phyloP scores from a whole-genome alignment of 64 coral and sea anemone species.

The Orbicella faveolata region DNA sequence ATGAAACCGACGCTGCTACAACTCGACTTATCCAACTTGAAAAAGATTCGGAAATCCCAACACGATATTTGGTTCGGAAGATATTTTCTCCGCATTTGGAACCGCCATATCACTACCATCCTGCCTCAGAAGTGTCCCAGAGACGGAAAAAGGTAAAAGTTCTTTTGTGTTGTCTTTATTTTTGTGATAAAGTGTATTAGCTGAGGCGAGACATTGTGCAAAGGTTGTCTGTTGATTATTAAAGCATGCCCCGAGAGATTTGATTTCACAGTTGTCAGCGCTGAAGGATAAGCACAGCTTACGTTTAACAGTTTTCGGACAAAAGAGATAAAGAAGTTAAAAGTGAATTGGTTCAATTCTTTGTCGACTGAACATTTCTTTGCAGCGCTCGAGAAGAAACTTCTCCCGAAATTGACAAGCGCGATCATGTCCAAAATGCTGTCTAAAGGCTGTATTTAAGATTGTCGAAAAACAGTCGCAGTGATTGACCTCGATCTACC shows the following conservation, averaged over 20 bases:
- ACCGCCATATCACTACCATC: constrained; percentile 71
- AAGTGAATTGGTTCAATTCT: neutral
- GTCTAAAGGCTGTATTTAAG: neutral
- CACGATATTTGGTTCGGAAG: constrained; percentile 73
- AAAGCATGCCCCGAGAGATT: constrained; percentile 15
- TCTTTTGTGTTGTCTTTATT: constrained; percentile 25
- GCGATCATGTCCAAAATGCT: neutral
- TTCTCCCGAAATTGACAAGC: neutral
- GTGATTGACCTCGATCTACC: neutral
- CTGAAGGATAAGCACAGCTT: constrained; percentile 5
- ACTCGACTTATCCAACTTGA: constrained; percentile 66
- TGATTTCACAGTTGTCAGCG: constrained; percentile 19
- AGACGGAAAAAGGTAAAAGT: constrained; percentile 68
- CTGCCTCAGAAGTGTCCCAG: constrained; percentile 54
- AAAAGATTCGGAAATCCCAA: constrained; percentile 73
- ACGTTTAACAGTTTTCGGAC: constrained; percentile 12
- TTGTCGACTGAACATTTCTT: neutral
- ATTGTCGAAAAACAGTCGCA: neutral
- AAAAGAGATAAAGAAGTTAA: neutral
- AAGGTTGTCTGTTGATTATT: constrained; percentile 27
- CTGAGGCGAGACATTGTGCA: neutral
- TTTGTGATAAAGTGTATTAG: neutral
- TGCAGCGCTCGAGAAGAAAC: neutral
- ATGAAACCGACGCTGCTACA: constrained; percentile 78
- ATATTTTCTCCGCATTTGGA: constrained; percentile 83